phyloP scores from a whole-genome alignment of 2,797 vertebrate species.

The Myiothlypis coronata region DNA sequence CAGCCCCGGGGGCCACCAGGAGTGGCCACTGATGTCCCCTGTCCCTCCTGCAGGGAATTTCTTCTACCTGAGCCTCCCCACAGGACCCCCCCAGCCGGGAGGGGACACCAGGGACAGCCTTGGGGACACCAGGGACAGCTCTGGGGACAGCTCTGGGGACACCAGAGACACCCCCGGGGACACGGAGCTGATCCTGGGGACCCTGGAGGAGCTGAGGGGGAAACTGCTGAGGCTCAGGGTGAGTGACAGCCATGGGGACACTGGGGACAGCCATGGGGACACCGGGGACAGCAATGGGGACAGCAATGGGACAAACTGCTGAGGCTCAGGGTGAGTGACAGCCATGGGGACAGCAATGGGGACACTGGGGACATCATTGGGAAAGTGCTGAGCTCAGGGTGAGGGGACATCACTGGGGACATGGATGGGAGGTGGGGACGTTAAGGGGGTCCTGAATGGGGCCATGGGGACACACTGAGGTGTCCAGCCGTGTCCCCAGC shows the following conservation, averaged over 20 bases:
- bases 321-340: too few species aligned
- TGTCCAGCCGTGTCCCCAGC: neutral
- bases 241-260: neutral
- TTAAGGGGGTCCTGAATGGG: too few species aligned
- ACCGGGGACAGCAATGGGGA: too few species aligned
- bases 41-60: neutral
- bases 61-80: neutral
- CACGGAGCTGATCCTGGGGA: neutral
- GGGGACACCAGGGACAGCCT: neutral
- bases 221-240: neutral
- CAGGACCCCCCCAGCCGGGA: neutral
- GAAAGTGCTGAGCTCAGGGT: too few species aligned
- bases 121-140: rapidly evolving
- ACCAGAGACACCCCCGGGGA: neutral
- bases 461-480: neutral
- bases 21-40: too few species aligned
- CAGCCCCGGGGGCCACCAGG: neutral
- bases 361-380: too few species aligned
- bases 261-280: too few species aligned
- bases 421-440: too few species aligned
- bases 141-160: too few species aligned
- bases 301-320: too few species aligned
- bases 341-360: too few species aligned
- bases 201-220: neutral
- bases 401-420: too few species aligned